A percentile compares a stretch with the other conserved stretches of the same genome.
These are phyloP conservation scores for Epinephelus awoara DNA, from an alignment of 2,797 vertebrate species.

Conservation along the genomic window DNA sequence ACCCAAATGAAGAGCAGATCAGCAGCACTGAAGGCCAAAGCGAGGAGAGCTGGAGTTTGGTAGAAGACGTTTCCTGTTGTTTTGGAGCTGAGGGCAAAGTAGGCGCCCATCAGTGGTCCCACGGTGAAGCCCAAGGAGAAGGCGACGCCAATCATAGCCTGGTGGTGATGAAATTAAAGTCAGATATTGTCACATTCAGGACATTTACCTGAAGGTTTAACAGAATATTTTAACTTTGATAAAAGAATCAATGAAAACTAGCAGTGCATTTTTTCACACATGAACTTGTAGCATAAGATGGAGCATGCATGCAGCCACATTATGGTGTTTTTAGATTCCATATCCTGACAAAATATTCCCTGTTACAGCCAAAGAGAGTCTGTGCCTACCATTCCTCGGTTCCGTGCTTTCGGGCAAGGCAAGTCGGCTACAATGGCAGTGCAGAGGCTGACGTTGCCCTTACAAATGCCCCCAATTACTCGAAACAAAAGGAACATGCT, in stretches of 20 bases:
- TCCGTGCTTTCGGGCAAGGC: constrained; percentile 89
- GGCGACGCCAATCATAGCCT: constrained; percentile 97
- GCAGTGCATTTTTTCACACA: not conserved
- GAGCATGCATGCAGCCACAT: not conserved
- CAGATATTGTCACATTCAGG: not conserved
- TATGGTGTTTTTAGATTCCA: not conserved
- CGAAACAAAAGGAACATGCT: constrained; percentile 95
- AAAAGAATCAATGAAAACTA: not conserved
- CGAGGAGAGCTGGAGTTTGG: constrained; percentile 88
- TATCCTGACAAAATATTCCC: not conserved
- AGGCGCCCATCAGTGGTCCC: constrained; percentile 95
- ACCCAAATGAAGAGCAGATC: constrained; percentile 93
- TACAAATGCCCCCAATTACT: constrained; percentile 93
- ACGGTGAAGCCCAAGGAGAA: constrained; percentile 97
- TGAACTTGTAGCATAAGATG: not conserved
- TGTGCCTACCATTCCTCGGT: constrained; percentile 93
- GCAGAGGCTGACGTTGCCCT: constrained; percentile 96
- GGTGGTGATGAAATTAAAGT: constrained; percentile 29
- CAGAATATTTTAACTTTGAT: not conserved
- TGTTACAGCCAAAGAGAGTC: not conserved
- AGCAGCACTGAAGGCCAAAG: constrained; percentile 86
- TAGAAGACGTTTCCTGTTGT: constrained; percentile 86
- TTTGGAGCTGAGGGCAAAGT: constrained; percentile 83
- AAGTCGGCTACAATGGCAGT: constrained; percentile 94
- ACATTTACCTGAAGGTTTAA: not conserved